These are phyloP conservation scores for Nomada fucata DNA, from an alignment of 2,888 invertebrate species.

Conservation along the genomic window DNA sequence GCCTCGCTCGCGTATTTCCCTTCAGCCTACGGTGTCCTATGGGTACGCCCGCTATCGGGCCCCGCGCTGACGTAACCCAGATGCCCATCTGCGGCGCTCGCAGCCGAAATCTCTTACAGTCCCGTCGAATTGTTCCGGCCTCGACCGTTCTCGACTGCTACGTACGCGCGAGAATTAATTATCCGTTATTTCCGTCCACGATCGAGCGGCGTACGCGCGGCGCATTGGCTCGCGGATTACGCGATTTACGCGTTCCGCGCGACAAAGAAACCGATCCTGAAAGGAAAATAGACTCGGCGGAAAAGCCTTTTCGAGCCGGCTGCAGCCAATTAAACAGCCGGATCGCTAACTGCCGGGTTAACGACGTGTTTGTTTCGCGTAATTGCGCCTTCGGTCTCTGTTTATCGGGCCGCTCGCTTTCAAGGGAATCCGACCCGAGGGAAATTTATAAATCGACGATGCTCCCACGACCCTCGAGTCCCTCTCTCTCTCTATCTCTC, in stretches of 20 bases:
- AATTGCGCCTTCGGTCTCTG: slow-evolving; percentile 10
- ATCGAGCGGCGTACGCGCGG: too few species aligned
- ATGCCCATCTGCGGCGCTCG: too few species aligned
- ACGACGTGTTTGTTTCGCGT: slow-evolving; percentile 31
- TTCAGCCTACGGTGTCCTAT: too few species aligned
- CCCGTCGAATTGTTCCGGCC: not conserved
- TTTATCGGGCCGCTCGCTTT: not conserved
- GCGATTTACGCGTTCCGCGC: too few species aligned
- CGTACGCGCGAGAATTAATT: slow-evolving; percentile 11
- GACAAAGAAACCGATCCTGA: not conserved
- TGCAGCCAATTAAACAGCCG: slow-evolving; percentile 23
- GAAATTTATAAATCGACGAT: slow-evolving; percentile 16
- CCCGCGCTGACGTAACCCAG: too few species aligned
- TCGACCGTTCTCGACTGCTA: not conserved
- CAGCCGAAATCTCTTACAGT: too few species aligned
- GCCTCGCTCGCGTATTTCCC: too few species aligned
- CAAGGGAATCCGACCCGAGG: not conserved
- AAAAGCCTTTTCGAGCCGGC: not conserved
- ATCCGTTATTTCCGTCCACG: not conserved
- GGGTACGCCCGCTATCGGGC: too few species aligned
- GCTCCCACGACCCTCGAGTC: not conserved
- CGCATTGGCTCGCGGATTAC: too few species aligned
- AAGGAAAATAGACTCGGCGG: not conserved
- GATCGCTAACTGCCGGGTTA: slow-evolving; percentile 12
- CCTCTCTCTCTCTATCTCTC: not conserved